These are phyloP conservation scores for Eretmocerus hayati DNA, from an alignment of 2,888 invertebrate species.

Conservation along the genomic window DNA sequence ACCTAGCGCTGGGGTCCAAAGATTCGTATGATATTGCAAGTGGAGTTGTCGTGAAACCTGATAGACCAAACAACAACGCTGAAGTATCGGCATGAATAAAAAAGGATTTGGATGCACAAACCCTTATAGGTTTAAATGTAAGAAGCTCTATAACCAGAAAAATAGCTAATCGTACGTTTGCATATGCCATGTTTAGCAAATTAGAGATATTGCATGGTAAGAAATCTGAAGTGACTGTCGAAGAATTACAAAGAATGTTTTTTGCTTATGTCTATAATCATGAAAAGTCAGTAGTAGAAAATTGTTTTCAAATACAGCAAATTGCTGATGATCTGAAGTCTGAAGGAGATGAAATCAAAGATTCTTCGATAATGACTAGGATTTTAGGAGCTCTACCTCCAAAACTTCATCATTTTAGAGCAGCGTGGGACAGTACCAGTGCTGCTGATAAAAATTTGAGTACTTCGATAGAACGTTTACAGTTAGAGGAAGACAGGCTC, in stretches of 20 bases:
- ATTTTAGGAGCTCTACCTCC: slow-evolving; percentile 18
- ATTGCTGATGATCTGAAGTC: slow-evolving; percentile 9
- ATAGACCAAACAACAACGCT: slow-evolving; percentile 14
- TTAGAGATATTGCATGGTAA: slow-evolving; percentile 25
- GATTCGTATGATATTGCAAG: slow-evolving; percentile 23
- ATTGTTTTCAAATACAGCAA: slow-evolving; percentile 22
- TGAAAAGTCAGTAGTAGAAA: slow-evolving; percentile 23
- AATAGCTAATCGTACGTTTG: slow-evolving; percentile 25
- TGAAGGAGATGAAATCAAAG: slow-evolving; percentile 18
- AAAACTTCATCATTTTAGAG: slow-evolving; percentile 21
- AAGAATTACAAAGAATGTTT: slow-evolving; percentile 25
- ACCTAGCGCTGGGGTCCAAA: slow-evolving; percentile 26
- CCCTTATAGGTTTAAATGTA: slow-evolving; percentile 28
- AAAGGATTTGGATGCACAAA: slow-evolving; percentile 28
- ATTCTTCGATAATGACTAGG: slow-evolving; percentile 15
- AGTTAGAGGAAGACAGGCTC: slow-evolving; percentile 28
- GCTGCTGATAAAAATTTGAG: slow-evolving; percentile 9
- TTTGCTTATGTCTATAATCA: slow-evolving; percentile 26
- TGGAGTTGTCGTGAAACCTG: slow-evolving; percentile 14
- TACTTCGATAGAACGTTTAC: slow-evolving; percentile 1
- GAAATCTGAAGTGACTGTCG: slow-evolving; percentile 22
- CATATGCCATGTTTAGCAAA: slow-evolving; percentile 24
- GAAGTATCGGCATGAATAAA: slow-evolving; percentile 22
- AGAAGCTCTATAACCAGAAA: slow-evolving; percentile 26
- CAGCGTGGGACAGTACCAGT: slow-evolving; percentile 19